Evolutionary conservation across 2,888 invertebrate species (phyloP).

Genomic region (Melanophora roralis): DNA sequence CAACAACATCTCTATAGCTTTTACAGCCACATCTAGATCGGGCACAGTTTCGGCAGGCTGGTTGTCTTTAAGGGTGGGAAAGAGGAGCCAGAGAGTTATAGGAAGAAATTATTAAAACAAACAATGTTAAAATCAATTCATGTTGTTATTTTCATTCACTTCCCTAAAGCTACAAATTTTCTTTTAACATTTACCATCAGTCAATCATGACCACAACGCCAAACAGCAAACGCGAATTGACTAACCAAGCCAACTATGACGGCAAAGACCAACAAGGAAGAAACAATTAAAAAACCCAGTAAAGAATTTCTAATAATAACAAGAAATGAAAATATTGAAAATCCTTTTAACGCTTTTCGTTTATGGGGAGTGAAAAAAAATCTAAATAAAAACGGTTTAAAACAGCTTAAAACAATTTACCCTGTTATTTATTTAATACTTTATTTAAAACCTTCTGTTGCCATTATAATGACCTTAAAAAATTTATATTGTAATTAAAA

Average conservation of each 20-base stretch:
- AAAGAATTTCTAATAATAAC: background rate
- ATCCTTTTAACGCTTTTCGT: too few relatives aligned
- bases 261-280: slow-evolving; percentile 37
- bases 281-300: background rate
- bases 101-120: slow-evolving; percentile 55
- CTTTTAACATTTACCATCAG: slow-evolving; percentile 55
- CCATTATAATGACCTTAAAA: too few relatives aligned
- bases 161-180: slow-evolving; percentile 60
- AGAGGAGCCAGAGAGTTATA: background rate
- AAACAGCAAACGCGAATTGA: too few relatives aligned
- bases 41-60: slow-evolving; percentile 2
- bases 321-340: too few relatives aligned
- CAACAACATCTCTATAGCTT: background rate
- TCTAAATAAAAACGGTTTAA: too few relatives aligned
- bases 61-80: background rate
- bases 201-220: slow-evolving; percentile 57
- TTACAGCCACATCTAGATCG: slow-evolving; percentile 28
- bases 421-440: too few relatives aligned
- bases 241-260: background rate
- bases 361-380: too few relatives aligned
- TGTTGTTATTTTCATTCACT: slow-evolving; percentile 53
- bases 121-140: slow-evolving; percentile 58
- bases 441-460: too few relatives aligned
- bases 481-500: too few relatives aligned
- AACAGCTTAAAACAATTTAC: too few relatives aligned